Conservation (phyloP, 2,888 invertebrate genomes). For the Ophioninae sp. region DNA sequence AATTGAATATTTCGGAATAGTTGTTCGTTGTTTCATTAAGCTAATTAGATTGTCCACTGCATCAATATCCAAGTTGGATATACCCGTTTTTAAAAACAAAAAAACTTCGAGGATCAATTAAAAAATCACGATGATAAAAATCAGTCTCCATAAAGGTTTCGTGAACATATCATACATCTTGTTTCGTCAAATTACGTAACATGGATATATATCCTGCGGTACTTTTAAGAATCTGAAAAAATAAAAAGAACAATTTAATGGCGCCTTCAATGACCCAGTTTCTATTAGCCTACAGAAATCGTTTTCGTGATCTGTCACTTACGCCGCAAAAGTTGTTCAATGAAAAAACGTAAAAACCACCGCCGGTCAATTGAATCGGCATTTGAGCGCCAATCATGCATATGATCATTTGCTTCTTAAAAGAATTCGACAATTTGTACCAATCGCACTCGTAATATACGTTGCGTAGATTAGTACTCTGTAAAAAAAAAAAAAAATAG, state of each 20-base stretch:
- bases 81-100: no score
- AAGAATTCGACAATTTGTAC: conserved; percentile 42
- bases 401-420: conserved; percentile 54
- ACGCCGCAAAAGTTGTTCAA: conserved; percentile 51
- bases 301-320: background rate
- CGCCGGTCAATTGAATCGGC: conserved; percentile 51
- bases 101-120: background rate
- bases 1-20: no score
- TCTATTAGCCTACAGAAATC: no score
- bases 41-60: no score
- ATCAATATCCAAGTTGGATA: no score
- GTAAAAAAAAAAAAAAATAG: background rate
- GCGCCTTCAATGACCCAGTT: no score
- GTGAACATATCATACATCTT: background rate
- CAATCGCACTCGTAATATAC: conserved; percentile 53
- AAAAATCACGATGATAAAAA: background rate
- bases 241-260: background rate
- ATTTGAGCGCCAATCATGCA: conserved; percentile 58
- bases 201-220: background rate
- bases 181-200: background rate
- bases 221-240: background rate
- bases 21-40: no score
- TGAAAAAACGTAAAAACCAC: conserved; percentile 56
- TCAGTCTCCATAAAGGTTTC: no score
- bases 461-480: conserved; percentile 53